Evolutionary conservation across 2,113 vertebrate species (phyloP).

Genomic region (Pseudorectes ferrugineus): DNA sequence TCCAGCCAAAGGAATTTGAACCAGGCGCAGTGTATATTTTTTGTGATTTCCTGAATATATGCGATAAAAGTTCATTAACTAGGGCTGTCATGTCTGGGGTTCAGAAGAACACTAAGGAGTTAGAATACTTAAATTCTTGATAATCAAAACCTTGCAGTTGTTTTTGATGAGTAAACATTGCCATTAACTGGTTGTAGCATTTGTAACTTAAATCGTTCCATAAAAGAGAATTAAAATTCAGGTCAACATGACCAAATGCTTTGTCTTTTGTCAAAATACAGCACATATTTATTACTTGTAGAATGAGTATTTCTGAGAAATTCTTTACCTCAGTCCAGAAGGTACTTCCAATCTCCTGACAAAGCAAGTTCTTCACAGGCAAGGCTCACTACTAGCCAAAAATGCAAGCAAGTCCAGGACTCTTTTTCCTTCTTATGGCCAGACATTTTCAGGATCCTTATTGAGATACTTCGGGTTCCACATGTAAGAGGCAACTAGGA

Average conservation of each 20-base stretch:
- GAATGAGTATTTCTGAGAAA: neutral
- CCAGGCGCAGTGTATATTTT: fast-evolving
- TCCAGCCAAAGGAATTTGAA: neutral
- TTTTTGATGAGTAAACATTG: neutral
- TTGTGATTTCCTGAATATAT: neutral
- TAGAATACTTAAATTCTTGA: neutral
- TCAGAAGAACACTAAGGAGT: neutral
- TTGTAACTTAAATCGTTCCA: neutral
- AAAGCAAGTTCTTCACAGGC: neutral
- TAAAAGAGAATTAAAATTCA: neutral
- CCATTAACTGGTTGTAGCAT: neutral
- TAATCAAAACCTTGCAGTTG: neutral
- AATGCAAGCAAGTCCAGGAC: neutral
- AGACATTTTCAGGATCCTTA: neutral
- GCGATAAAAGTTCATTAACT: neutral
- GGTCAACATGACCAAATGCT: neutral
- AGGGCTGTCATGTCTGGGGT: neutral
- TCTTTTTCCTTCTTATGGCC: neutral
- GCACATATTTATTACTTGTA: neutral
- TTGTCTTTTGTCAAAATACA: neutral
- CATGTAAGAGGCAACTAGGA: neutral
- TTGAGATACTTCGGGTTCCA: neutral
- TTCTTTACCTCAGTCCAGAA: neutral
- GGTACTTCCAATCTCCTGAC: neutral
- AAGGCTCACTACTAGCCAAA: neutral